Percentiles rank a stretch among this genome's conserved stretches.
Conservation (phyloP, 2,888 invertebrate species). For the Graphium colonna region DNA sequence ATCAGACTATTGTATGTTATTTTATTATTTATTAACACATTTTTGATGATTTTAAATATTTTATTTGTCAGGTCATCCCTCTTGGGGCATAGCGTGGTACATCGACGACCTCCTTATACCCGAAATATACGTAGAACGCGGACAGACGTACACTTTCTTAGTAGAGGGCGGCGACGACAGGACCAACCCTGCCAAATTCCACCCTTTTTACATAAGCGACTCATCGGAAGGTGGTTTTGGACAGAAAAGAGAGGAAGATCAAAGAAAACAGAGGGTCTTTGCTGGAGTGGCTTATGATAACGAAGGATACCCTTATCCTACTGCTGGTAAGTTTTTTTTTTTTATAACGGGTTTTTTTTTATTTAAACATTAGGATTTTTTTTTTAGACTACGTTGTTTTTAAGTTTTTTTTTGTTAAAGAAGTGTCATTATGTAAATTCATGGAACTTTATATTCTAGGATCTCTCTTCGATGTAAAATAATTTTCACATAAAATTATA, state of each 20-base stretch:
- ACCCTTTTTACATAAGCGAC: conserved; percentile 95
- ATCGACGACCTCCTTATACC: conserved; percentile 94
- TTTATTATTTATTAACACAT: too few relatives aligned
- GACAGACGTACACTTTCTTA: conserved; percentile 90
- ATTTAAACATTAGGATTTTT: neutral
- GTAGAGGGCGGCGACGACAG: conserved; percentile 92
- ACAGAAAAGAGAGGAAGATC: conserved; percentile 86
- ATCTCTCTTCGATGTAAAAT: too few relatives aligned
- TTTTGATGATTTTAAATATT: too few relatives aligned
- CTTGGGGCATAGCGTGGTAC: conserved; percentile 96
- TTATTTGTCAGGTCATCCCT: conserved; percentile 84
- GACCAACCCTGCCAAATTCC: conserved; percentile 91
- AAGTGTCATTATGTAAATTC: too few relatives aligned
- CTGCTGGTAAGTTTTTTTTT: conserved; percentile 82
- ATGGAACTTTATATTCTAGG: too few relatives aligned
- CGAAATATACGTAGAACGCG: conserved; percentile 92
- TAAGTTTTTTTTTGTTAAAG: too few relatives aligned
- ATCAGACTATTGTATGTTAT: too few relatives aligned
- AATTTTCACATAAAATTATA: too few relatives aligned
- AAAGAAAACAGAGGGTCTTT: conserved; percentile 85
- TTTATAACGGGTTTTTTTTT: neutral
- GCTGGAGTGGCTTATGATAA: conserved; percentile 89
- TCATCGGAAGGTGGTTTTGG: conserved; percentile 92
- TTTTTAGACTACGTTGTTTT: too few relatives aligned
- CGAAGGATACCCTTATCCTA: conserved; percentile 89